Base-by-base conservation (phyloP, 2,888 invertebrate species). In the Heliconius hortense region DNA sequence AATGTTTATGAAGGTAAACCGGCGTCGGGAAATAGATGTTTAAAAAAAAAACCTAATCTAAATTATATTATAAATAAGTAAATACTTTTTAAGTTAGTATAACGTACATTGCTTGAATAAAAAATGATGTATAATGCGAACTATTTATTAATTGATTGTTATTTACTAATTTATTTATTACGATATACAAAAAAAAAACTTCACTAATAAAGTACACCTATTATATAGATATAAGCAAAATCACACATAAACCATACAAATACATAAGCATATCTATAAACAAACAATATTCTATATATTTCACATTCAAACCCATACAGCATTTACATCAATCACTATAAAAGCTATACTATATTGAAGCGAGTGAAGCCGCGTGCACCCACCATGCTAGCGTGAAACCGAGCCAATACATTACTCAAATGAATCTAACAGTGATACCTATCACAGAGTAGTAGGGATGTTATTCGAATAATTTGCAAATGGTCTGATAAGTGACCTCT, bases 401-500 rank as follows among this genome's bases (percentile, higher is more conserved):
- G 62, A 35, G 28, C n/a, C 53, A 59, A 67, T 76, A 70, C 76
- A 76, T 78, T 78, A 78, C 26, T 60, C 72, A 78, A 70, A 78
- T 78, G 64, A 60, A 71, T 66, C 10, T 60, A 56, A 78, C 72
- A 68, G 67, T 74, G 72, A 72, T 43, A 39, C 62, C 70, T 80
- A 78, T 80, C 76, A 31, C 72, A 15, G 5, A 18, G 71, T 5
- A 71, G 60, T 79, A 76, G 35, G 71, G 78, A 67, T 35, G 31
- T 75, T 73, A 72, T 77, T 80, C 35, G 64, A 68, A 69, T 66
- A 79, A 78, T 80, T 77, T 79, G 66, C 73, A 79, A 76, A 79
- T 77, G 78, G 77, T 70, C n/a, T 59, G 77, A 79, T 77, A 69
- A 73, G 66, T 82, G 83, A 81, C 82, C 83, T 82, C 79, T 79